Percentiles rank a stretch among this genome's conserved stretches.
Evolutionary conservation across 2,113 vertebrate species (phyloP).

Genomic region (Illadopsis cleaveri): DNA sequence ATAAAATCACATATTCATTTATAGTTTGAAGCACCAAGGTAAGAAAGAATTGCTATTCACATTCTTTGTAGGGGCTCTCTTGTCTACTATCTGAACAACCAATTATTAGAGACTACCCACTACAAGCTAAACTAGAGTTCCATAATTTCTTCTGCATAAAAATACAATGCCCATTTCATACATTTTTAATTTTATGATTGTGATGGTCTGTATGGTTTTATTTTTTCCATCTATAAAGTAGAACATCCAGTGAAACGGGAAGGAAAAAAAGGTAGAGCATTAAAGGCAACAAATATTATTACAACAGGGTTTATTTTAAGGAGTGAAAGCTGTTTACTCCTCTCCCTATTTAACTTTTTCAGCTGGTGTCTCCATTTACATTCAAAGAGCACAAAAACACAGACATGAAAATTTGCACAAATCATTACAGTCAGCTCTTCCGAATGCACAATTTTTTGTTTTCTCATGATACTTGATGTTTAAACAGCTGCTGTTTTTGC

Average conservation of each 20-base stretch:
- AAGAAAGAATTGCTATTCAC: not conserved
- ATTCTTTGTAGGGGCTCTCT: not conserved
- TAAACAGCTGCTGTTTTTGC: not conserved
- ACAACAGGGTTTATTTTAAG: not conserved
- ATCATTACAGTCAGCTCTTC: not conserved
- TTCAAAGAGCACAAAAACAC: not conserved
- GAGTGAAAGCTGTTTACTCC: not conserved
- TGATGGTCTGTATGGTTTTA: too few relatives aligned
- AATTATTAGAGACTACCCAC: not conserved
- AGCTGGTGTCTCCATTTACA: not conserved
- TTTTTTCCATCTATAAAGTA: not conserved
- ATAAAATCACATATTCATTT: not conserved
- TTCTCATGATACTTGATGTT: not conserved
- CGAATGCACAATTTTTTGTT: not conserved
- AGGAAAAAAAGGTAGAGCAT: not conserved
- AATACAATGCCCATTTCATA: not conserved
- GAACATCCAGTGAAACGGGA: not conserved
- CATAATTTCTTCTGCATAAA: not conserved
- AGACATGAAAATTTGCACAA: not conserved
- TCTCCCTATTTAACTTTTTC: not conserved
- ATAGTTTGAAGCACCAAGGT: not conserved
- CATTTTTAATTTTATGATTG: not conserved
- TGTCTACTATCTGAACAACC: not conserved
- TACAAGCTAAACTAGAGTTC: not conserved
- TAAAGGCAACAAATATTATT: not conserved